These are phyloP conservation scores for Chrysocyon brachyurus DNA, from an alignment of 2,797 vertebrate species.

Conservation along the genomic window DNA sequence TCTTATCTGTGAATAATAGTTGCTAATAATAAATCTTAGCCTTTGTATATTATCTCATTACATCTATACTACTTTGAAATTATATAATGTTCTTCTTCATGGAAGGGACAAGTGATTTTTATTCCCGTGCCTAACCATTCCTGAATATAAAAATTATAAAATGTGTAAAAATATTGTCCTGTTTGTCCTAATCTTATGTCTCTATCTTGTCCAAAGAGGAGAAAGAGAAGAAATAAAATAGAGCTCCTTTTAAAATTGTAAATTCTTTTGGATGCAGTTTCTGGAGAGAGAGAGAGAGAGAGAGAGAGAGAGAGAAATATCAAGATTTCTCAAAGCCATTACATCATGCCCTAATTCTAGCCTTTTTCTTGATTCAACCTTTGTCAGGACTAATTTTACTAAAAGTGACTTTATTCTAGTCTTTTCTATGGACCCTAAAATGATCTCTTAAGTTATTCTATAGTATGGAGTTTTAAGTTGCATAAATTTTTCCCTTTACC, in stretches of 20 bases:
- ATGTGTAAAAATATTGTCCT: background rate
- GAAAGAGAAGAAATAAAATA: constrained; percentile 44
- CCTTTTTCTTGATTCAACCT: background rate
- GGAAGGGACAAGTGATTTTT: constrained; percentile 20
- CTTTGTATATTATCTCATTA: background rate
- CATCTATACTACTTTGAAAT: constrained; percentile 11
- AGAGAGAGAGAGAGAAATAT: background rate
- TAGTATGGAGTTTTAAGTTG: background rate
- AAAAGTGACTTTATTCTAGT: background rate
- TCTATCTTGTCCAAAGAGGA: background rate
- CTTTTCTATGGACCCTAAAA: background rate
- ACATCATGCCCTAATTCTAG: background rate
- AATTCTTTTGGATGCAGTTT: background rate
- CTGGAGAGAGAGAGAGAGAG: background rate
- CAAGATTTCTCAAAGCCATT: background rate
- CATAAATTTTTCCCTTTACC: background rate
- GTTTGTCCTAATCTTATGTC: background rate
- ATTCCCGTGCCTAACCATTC: background rate
- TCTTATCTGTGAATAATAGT: background rate
- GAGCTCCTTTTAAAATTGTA: background rate
- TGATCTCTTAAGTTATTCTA: background rate
- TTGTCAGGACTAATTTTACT: constrained; percentile 16
- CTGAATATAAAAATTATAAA: background rate
- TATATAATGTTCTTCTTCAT: background rate
- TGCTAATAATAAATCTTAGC: background rate